These are phyloP conservation scores for Caenorhabditis parvicauda DNA, from an alignment of 2,888 invertebrate species.

Conservation along the genomic window DNA sequence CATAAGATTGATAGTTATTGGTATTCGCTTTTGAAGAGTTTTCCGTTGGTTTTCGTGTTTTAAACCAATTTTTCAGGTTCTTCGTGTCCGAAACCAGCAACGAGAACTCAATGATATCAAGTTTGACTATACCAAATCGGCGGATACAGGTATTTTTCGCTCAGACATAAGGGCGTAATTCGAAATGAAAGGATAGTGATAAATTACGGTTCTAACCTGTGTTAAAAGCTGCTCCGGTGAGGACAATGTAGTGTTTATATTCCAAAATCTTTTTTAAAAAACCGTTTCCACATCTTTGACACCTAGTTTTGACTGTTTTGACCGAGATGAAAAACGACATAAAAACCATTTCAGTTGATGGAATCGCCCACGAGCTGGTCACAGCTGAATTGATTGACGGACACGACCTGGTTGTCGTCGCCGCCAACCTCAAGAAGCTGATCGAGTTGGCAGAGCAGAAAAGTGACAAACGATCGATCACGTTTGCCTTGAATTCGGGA, in stretches of 20 bases:
- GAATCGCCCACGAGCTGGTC: constrained; percentile 68
- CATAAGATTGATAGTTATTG: not conserved
- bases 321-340: no score
- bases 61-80: constrained; percentile 46
- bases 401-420: constrained; percentile 86
- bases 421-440: constrained; percentile 77
- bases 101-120: constrained; percentile 93
- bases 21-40: not conserved
- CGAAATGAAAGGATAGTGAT: not conserved
- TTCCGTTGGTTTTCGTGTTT: not conserved
- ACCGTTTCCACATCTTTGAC: not conserved
- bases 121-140: constrained; percentile 79
- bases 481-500: constrained; percentile 66
- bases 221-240: not conserved
- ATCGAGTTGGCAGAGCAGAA: constrained; percentile 50
- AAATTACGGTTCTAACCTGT: not conserved
- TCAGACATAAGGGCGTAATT: no score
- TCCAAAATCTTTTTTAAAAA: not conserved
- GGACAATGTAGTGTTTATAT: not conserved
- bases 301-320: not conserved
- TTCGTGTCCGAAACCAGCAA: constrained; percentile 72
- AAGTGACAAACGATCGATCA: constrained; percentile 46
- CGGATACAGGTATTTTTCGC: constrained; percentile 45
- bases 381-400: constrained; percentile 90
- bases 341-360: constrained; percentile 64